Evolutionary conservation across 2,888 invertebrate genomes (phyloP), one percentile per base, ranked within the genome.

Genomic region (Drosophila barbarae): DNA sequence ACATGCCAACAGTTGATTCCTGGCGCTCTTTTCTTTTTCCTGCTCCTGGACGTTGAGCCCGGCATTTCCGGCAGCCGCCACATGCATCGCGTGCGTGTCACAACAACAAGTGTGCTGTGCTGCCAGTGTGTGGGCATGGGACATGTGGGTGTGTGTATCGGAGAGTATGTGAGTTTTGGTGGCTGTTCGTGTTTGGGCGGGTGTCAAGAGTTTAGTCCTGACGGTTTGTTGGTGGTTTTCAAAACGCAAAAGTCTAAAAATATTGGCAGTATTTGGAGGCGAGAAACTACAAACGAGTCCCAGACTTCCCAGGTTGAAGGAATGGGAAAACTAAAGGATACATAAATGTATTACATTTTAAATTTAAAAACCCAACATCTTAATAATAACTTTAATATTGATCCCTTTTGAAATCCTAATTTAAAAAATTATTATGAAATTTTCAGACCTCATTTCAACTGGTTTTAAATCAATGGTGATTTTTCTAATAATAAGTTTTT

Each of bases 1-100:
- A 80, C 77, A 86, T 78, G 86, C 84, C 82, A 84, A 79, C 84
- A 85, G 84, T 78, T 87, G 86, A 84, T 78, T 85, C 71, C 70
- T 72, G 74, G 72, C 73, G 54, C 69, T 72, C 68, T 67, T 30
- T 8, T 47, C 18, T 28, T 42, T 53, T 68, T 77, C 65, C 68
- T 71, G 65, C 49, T 58, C 66, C 72, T 77, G 71, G 78, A 72
- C 73, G 78, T 81, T 80, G 66, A 63, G 67, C 84, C 71, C 64
- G 86, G 84, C 75, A 85, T 82, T 82, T 82, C 82, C 82, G 82
- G 84, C 85, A 74, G 74, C 59, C 80, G 72, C 52, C 71, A 59
- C 65, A 55, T 70, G 53, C 76, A 69, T 74, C 72, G 79, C 73
- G 79, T 82, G 85, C 73, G 73, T 72, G 74, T 68, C 72, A 55